A percentile compares a stretch with the other conserved stretches of the same genome.
Conservation (phyloP, 2,888 invertebrate species). For the Ischnura elegans region DNA sequence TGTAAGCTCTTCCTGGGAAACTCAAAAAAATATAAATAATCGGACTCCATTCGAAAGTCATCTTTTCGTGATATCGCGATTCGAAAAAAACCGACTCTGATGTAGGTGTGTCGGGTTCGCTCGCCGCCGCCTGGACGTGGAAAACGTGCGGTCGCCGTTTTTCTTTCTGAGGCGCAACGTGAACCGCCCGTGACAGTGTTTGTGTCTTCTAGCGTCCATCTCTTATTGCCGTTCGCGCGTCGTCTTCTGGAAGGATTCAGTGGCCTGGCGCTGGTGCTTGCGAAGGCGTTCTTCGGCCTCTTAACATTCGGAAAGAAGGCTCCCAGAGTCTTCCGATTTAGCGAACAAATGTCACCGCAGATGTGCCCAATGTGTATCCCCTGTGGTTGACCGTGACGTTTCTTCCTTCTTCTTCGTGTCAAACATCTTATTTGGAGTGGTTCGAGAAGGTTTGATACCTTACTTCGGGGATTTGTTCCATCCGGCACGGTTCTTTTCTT, state of each 20-base stretch:
- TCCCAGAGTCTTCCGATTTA: neutral
- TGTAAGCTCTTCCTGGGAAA: neutral
- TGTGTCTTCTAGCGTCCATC: neutral
- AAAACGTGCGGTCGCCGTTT: neutral
- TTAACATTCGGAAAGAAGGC: too few species aligned
- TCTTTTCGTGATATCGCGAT: too few species aligned
- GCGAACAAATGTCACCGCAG: neutral
- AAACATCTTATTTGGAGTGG: too few species aligned
- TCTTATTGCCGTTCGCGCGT: too few species aligned
- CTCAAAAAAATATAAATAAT: too few species aligned
- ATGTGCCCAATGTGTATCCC: constrained; percentile 8
- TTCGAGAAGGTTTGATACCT: neutral
- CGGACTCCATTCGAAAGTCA: too few species aligned
- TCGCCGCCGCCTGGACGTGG: neutral
- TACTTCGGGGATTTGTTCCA: neutral
- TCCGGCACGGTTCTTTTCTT: neutral
- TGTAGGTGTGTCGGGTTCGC: neutral
- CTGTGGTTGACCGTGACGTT: neutral
- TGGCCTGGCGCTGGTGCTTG: too few species aligned
- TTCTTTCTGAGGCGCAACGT: neutral
- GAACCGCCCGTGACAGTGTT: neutral
- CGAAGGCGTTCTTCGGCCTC: neutral
- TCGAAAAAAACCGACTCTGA: neutral
- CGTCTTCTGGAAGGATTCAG: too few species aligned
- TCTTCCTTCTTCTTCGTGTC: neutral